phyloP scores from a whole-genome alignment of 37 sponge, comb jelly and placozoan species.

The Halisarca cf. caerulea region DNA sequence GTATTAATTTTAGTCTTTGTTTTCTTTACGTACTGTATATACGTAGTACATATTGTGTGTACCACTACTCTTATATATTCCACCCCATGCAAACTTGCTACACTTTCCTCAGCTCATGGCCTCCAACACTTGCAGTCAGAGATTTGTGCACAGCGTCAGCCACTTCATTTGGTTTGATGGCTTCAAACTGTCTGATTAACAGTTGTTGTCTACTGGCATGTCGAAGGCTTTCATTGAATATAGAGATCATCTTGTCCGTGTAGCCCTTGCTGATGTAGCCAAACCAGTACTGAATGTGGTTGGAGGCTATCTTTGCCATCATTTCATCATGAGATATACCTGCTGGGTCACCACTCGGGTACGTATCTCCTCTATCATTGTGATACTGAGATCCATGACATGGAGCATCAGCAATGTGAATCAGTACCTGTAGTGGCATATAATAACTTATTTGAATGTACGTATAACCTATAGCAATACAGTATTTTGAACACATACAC shows the following conservation, averaged over 20 bases:
- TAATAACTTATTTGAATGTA: too few relatives aligned
- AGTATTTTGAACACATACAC: too few relatives aligned
- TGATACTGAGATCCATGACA: slow-evolving; percentile 77
- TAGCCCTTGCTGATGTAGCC: slow-evolving; percentile 56
- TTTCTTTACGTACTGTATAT: too few relatives aligned
- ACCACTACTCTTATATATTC: too few relatives aligned
- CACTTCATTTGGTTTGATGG: slow-evolving; percentile 42
- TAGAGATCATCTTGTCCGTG: slow-evolving; percentile 76
- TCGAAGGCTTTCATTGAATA: slow-evolving; percentile 64
- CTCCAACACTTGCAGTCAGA: slow-evolving; percentile 6
- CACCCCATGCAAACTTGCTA: too few relatives aligned
- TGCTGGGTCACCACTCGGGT: slow-evolving; percentile 72
- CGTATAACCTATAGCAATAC: too few relatives aligned
- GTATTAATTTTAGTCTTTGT: too few relatives aligned
- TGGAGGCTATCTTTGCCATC: slow-evolving; percentile 50
- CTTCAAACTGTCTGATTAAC: slow-evolving; percentile 68
- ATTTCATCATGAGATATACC: slow-evolving; percentile 70
- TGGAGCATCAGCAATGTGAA: slow-evolving; percentile 80
- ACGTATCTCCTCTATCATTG: slow-evolving; percentile 30
- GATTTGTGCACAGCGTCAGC: slow-evolving; percentile 43
- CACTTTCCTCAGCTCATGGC: not conserved
- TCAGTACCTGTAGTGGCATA: slow-evolving; percentile 55
- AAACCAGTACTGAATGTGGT: slow-evolving; percentile 78
- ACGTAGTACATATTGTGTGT: too few relatives aligned
- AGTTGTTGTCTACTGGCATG: slow-evolving; percentile 44